These are phyloP conservation scores for Athalia rosae DNA, from an alignment of 2,888 invertebrate genomes.

Conservation along the genomic window DNA sequence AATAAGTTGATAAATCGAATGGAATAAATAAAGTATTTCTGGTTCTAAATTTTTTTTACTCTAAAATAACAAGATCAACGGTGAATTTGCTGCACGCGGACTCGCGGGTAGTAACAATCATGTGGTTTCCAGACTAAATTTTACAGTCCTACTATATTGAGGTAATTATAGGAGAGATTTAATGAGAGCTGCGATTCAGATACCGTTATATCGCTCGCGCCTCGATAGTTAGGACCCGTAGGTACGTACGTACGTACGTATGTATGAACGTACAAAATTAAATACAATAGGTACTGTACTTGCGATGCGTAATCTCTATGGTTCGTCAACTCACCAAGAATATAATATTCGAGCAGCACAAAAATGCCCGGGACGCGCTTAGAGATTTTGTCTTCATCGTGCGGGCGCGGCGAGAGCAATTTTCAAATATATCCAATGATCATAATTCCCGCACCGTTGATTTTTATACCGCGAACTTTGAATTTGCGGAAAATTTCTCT, in stretches of 20 bases:
- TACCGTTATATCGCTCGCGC: constrained; percentile 19
- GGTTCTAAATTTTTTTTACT: not conserved
- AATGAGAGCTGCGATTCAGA: constrained; percentile 19
- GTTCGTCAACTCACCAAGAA: constrained; percentile 65
- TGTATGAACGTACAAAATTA: not conserved
- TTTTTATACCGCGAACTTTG: not conserved
- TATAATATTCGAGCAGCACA: constrained; percentile 69
- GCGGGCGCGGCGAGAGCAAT: not conserved
- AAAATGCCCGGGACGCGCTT: constrained; percentile 63
- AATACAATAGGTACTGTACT: not conserved
- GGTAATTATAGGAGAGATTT: constrained; percentile 38
- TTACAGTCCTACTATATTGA: not conserved
- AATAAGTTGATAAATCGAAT: too few species aligned
- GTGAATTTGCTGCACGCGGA: too few species aligned
- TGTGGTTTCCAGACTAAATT: constrained; percentile 18
- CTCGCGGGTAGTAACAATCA: not conserved
- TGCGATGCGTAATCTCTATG: not conserved
- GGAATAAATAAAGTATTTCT: not conserved
- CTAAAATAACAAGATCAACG: not conserved
- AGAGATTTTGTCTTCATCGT: constrained; percentile 61
- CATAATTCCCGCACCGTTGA: not conserved
- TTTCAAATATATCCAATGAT: constrained; percentile 4
- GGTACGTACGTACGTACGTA: not conserved
- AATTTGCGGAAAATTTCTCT: too few species aligned
- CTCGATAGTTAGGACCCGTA: not conserved